Conservation (phyloP, 2,113 vertebrate genomes). For the Gymnogyps californianus region DNA sequence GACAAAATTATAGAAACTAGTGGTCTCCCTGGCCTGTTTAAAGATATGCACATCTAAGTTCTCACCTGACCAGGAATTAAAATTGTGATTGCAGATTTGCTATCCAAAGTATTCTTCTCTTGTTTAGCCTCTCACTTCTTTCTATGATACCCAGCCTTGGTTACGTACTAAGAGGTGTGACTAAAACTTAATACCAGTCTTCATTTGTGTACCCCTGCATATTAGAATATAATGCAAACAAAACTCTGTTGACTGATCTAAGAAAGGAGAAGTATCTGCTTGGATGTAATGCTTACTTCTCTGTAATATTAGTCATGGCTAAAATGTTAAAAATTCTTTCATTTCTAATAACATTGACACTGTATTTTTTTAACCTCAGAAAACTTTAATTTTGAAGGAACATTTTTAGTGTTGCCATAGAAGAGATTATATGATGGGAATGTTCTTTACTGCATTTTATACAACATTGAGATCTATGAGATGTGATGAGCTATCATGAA, state of each 20-base stretch:
- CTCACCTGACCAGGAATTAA: not conserved
- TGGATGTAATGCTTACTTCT: not conserved
- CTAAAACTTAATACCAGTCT: not conserved
- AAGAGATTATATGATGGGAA: not conserved
- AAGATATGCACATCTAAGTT: not conserved
- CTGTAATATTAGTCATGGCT: not conserved
- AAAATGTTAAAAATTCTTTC: not conserved
- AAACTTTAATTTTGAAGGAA: not conserved
- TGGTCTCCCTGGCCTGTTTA: not conserved
- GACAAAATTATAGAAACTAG: not conserved
- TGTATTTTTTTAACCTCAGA: not conserved
- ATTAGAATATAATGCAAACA: not conserved
- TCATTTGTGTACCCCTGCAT: fast-evolving
- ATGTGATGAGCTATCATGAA: not conserved
- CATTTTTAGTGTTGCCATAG: not conserved
- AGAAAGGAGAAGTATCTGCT: not conserved
- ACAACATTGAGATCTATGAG: not conserved
- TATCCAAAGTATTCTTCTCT: not conserved
- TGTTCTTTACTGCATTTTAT: not conserved
- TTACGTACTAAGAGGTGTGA: not conserved
- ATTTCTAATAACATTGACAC: not conserved
- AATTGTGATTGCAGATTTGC: not conserved
- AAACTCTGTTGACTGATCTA: not conserved
- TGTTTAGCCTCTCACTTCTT: not conserved
- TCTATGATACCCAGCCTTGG: not conserved